phyloP scores from a whole-genome alignment of 2,888 invertebrate genomes.

The Cremastinae sp. region DNA sequence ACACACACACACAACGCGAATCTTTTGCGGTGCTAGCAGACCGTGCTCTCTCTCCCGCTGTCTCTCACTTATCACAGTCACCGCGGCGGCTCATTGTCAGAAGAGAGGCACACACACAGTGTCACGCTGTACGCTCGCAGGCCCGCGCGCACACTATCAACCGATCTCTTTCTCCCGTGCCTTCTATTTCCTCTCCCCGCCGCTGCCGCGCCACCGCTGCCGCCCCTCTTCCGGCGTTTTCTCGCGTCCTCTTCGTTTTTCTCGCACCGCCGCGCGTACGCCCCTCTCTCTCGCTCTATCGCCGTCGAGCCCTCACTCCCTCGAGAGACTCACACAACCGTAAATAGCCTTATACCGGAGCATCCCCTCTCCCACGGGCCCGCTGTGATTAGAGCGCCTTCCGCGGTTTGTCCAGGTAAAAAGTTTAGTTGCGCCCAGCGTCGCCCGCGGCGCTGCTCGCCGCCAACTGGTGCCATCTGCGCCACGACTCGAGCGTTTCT shows the following conservation, averaged over 20 bases:
- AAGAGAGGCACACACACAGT: constrained; percentile 63
- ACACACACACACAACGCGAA: constrained; percentile 73
- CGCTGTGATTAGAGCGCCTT: constrained; percentile 20
- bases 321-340: constrained; percentile 30
- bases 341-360: constrained; percentile 20
- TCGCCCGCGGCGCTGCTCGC: constrained; percentile 11
- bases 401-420: neutral
- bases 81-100: constrained; percentile 78
- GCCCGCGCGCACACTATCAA: constrained; percentile 60
- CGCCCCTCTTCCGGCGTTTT: constrained; percentile 32
- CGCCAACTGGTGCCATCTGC: constrained; percentile 21
- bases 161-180: constrained; percentile 57
- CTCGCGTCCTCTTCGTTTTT: constrained; percentile 21
- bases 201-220: neutral
- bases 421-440: neutral
- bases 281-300: constrained; percentile 34
- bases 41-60: constrained; percentile 63
- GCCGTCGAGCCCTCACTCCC: constrained; percentile 29
- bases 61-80: constrained; percentile 77
- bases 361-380: constrained; percentile 11
- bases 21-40: constrained; percentile 69
- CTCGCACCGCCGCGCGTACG: neutral
- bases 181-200: constrained; percentile 37
- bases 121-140: constrained; percentile 57
- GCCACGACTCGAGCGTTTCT: neutral